Evolutionary conservation across 1,140 invertebrate genomes (phyloP).

Genomic region (Megalonaias nervosa): DNA sequence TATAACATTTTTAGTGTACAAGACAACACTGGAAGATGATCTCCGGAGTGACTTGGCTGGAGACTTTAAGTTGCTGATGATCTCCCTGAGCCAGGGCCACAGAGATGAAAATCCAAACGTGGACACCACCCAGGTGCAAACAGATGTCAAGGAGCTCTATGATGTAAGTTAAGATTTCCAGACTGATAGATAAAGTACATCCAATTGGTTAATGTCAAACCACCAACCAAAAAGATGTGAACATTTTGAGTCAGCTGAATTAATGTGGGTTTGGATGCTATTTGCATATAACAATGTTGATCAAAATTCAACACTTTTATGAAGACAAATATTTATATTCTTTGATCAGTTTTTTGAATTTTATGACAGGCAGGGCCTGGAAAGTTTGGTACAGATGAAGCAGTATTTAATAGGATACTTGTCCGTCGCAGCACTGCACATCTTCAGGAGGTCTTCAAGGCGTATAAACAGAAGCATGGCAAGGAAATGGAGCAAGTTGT

Average conservation of each 20-base stretch:
- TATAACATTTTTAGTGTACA: slow-evolving; percentile 43
- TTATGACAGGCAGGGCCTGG: slow-evolving; percentile 57
- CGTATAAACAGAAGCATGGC: slow-evolving; percentile 72
- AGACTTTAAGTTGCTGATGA: slow-evolving; percentile 53
- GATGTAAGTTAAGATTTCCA: slow-evolving; percentile 40
- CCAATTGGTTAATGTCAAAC: too few relatives aligned
- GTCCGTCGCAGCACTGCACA: slow-evolving; percentile 80
- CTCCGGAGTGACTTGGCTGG: slow-evolving; percentile 49
- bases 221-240: too few relatives aligned
- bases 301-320: neutral
- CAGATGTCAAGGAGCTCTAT: slow-evolving; percentile 55
- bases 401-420: slow-evolving; percentile 81
- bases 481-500: slow-evolving; percentile 65
- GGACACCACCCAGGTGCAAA: slow-evolving; percentile 39
- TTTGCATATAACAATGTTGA: neutral
- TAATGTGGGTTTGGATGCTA: neutral
- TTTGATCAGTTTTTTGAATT: neutral
- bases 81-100: slow-evolving; percentile 62
- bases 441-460: slow-evolving; percentile 79
- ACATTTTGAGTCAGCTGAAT: neutral
- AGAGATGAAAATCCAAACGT: slow-evolving; percentile 42
- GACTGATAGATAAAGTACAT: too few relatives aligned
- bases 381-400: slow-evolving; percentile 81
- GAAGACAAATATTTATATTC: neutral
- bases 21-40: slow-evolving; percentile 50